Conservation (phyloP, 2,888 invertebrate species). For the Resseliella maxima region DNA sequence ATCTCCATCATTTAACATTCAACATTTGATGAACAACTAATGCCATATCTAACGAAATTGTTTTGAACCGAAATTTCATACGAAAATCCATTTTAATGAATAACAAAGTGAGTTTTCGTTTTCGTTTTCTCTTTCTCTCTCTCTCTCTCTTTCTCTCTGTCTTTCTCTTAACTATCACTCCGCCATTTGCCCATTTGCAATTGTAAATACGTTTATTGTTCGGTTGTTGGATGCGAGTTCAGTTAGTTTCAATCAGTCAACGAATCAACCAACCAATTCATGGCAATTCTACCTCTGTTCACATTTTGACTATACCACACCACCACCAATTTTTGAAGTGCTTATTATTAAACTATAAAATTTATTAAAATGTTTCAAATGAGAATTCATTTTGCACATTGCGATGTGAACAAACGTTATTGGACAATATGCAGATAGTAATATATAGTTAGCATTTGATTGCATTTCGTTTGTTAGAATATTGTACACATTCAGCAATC, state of each 20-base stretch:
- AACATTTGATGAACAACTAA: not conserved
- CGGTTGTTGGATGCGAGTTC: too few relatives aligned
- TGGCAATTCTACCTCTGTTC: not conserved
- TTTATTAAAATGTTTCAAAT: slow-evolving; percentile 14
- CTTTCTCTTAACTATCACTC: too few relatives aligned
- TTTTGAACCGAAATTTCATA: not conserved
- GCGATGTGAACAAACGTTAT: not conserved
- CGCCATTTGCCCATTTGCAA: not conserved
- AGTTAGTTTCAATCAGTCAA: not conserved
- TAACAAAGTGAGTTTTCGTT: not conserved
- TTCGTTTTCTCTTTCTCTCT: too few relatives aligned
- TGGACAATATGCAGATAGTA: not conserved
- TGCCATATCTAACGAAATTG: not conserved
- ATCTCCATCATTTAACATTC: too few relatives aligned
- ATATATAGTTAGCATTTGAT: not conserved
- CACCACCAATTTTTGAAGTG: not conserved
- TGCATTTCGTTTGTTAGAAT: not conserved
- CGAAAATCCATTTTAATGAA: slow-evolving; percentile 40
- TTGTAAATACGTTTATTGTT: not conserved
- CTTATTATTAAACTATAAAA: slow-evolving; percentile 44
- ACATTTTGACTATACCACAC: not conserved
- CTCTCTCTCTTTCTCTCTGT: too few relatives aligned
- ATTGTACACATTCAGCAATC: not conserved
- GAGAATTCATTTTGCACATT: not conserved
- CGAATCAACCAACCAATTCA: not conserved